Percentiles rank a stretch among this genome's conserved stretches.
Conservation (phyloP, 1,140 invertebrate species). For the Argopecten irradians region DNA sequence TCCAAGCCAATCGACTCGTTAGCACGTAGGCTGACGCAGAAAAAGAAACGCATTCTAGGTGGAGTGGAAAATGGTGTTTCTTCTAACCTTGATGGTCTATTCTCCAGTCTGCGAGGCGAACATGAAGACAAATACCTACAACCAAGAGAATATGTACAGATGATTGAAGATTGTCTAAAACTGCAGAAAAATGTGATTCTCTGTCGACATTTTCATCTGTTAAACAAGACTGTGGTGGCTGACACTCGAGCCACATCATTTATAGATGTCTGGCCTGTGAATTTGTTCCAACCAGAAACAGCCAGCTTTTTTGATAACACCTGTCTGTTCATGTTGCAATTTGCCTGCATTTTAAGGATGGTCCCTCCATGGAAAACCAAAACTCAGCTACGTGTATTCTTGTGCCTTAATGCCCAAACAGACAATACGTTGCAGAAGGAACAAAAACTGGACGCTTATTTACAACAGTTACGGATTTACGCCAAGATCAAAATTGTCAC, state of each 20-base stretch:
- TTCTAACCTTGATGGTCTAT: conserved; percentile 55
- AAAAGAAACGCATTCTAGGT: conserved; percentile 37
- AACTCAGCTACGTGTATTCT: conserved; percentile 88
- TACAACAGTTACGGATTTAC: conserved; percentile 80
- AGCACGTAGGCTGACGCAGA: conserved; percentile 45
- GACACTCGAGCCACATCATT: conserved; percentile 76
- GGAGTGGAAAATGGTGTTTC: conserved; percentile 44
- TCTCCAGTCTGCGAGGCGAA: conserved; percentile 66
- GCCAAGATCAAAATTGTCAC: conserved; percentile 80
- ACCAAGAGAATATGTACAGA: conserved; percentile 88
- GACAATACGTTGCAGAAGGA: conserved; percentile 76
- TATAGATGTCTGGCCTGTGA: conserved; percentile 96
- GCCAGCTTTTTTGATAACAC: conserved; percentile 82
- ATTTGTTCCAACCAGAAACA: conserved; percentile 75
- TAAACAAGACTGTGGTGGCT: conserved; percentile 81
- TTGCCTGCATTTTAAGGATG: conserved; percentile 98
- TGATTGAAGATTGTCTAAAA: conserved; percentile 89
- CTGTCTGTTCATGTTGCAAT: conserved; percentile 94
- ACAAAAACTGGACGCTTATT: conserved; percentile 78
- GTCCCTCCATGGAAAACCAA: conserved; percentile 79
- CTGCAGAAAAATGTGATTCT: conserved; percentile 97
- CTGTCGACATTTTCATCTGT: conserved; percentile 91
- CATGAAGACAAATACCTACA: conserved; percentile 69
- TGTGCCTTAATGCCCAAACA: conserved; percentile 81
- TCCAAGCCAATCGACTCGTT: conserved; percentile 64